These are phyloP conservation scores for Emydocephalus ijimae DNA, from an alignment of 2,113 vertebrate species.

Conservation along the genomic window DNA sequence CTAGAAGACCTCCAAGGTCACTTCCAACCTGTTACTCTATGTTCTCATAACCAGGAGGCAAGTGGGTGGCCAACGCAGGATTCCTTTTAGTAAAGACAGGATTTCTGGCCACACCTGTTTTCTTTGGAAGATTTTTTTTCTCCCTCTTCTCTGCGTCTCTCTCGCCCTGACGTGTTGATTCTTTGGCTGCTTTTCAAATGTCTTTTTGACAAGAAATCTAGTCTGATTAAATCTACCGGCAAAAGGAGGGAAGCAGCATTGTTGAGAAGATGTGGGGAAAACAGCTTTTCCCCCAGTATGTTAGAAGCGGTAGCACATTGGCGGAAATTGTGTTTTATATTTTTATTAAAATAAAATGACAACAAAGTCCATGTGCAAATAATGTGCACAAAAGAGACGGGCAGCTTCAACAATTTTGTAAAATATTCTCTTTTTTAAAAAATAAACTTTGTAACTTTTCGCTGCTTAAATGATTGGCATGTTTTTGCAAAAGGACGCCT, in stretches of 20 bases:
- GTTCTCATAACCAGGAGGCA: conserved; percentile 31
- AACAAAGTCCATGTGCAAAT: conserved; percentile 60
- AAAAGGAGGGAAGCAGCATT: conserved; percentile 49
- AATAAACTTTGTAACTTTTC: conserved; percentile 21
- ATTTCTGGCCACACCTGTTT: conserved; percentile 46
- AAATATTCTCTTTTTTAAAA: conserved; percentile 19
- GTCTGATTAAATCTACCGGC: conserved; percentile 26
- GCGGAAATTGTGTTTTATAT: conserved; percentile 58
- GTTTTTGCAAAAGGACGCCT: background rate
- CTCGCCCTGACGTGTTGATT: conserved; percentile 16
- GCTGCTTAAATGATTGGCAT: conserved; percentile 29
- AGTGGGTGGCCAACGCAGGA: conserved; percentile 40
- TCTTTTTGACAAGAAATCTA: conserved; percentile 36
- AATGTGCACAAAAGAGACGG: conserved; percentile 50
- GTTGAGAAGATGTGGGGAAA: conserved; percentile 6
- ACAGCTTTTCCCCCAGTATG: background rate
- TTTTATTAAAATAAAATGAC: conserved; percentile 59
- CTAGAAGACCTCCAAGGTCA: background rate
- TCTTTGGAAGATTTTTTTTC: conserved; percentile 5
- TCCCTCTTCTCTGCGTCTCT: conserved; percentile 42
- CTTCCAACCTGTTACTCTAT: background rate
- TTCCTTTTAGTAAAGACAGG: conserved; percentile 61
- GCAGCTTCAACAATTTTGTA: conserved; percentile 41
- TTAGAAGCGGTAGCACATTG: conserved; percentile 53
- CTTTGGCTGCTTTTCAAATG: conserved; percentile 44